Conservation (phyloP, 1,140 invertebrate species). For the Amyelois transitella region DNA sequence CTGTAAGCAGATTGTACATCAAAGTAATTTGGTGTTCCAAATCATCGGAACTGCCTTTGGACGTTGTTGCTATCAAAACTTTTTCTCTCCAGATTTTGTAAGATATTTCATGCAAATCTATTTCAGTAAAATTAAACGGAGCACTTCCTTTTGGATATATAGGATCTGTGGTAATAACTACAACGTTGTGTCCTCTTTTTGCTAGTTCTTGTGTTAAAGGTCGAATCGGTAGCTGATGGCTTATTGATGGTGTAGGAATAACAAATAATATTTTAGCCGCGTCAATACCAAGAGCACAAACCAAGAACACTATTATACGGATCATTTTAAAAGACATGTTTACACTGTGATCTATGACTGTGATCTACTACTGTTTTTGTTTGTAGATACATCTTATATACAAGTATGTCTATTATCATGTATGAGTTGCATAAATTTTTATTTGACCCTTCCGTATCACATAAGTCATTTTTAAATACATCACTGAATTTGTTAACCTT, state of each 20-base stretch:
- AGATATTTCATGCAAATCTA: conserved; percentile 23
- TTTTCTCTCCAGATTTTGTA: conserved; percentile 18
- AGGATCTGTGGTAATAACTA: conserved; percentile 45
- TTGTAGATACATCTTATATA: no score
- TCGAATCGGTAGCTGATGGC: conserved; percentile 61
- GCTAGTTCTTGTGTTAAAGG: conserved; percentile 52
- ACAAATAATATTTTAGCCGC: conserved; percentile 54
- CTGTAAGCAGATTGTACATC: background rate
- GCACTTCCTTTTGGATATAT: conserved; percentile 20
- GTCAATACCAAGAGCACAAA: background rate
- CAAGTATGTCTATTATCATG: no score
- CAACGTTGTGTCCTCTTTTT: conserved; percentile 37
- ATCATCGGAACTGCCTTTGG: conserved; percentile 4
- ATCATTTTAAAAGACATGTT: background rate
- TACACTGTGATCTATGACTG: background rate
- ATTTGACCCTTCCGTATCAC: no score
- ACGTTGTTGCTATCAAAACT: background rate
- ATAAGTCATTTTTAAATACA: no score
- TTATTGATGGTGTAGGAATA: conserved; percentile 55
- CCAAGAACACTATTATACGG: background rate
- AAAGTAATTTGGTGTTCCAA: background rate
- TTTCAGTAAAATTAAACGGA: conserved; percentile 26
- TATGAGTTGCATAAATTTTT: no score
- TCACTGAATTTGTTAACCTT: no score
- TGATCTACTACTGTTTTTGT: background rate